Base-by-base conservation (phyloP, 1,140 invertebrate genomes). In the Leguminivora glycinivorella region DNA sequence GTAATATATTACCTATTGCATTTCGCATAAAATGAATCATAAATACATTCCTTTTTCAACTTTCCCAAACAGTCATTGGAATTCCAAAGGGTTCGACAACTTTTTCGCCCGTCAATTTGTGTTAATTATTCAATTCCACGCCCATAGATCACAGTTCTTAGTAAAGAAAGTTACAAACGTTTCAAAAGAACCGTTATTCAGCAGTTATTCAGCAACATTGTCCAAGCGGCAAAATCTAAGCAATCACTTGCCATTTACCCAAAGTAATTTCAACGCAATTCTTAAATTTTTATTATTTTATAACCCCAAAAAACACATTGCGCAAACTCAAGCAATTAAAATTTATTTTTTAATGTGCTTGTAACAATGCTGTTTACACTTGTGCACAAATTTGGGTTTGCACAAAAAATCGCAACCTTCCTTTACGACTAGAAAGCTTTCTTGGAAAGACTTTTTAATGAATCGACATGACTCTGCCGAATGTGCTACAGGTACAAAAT, bases 81-180 rank as follows among this genome's bases (percentile, higher is more conserved):
- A 29, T 58, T 52, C 2, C 47, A 52, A 58, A 58, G 56, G 56
- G 56, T 29, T 58, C n/a, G 56, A 25, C 56, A 58, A n/a, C 56
- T 58, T 29, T 25, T 26, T 58, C 24, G 25, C 24, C 25, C 25
- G 56, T 26, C 56, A 58, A 58, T 29, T 29, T 29, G 56, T 58
- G 56, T 58, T 58, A 58, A 58, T 58, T 58, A 58, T 58, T 58
- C 56, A 58, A 58, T 58, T 58, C 14, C 56, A 25, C 56, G 56
- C 56, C 56, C 56, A 58, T 58, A 58, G 56, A 26, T 29, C 22
- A 24, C 52, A 29, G 24, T 58, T 58, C 56, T 26, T 29, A 29
- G 56, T 58, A 58, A 58, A 58, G 56, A 58, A 58, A 58, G 56
- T 58, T n/a, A 25, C 56, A 58, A 58, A 58, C 25, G n/a, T 26